Evolutionary conservation across 2,113 vertebrate genomes (phyloP).

Genomic region (Arothron firmamentum): DNA sequence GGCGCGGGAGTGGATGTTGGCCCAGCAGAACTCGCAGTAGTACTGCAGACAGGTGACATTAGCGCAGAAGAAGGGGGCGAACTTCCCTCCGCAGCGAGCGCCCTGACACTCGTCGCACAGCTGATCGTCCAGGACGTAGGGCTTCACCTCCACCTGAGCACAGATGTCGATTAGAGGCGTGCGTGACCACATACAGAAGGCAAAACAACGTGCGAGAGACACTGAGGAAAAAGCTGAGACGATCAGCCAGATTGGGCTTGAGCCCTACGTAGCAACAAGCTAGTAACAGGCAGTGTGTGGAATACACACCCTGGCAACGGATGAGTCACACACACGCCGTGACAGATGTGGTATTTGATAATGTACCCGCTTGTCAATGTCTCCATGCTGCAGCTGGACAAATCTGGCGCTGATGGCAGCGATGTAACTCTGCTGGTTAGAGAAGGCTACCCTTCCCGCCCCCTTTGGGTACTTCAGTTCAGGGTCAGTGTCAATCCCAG

Average conservation of each 20-base stretch:
- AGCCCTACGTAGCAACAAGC: slow-evolving; percentile 22
- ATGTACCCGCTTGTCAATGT: slow-evolving; percentile 95
- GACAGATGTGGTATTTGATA: neutral
- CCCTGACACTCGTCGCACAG: slow-evolving; percentile 98
- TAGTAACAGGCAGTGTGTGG: neutral
- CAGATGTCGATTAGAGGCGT: neutral
- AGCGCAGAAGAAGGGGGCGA: slow-evolving; percentile 97
- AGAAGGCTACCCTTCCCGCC: slow-evolving; percentile 95
- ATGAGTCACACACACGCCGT: neutral
- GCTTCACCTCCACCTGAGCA: slow-evolving; percentile 94
- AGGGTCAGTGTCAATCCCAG: slow-evolving; percentile 95
- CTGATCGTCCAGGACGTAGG: slow-evolving; percentile 96
- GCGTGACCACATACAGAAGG: neutral
- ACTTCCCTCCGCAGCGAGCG: slow-evolving; percentile 92
- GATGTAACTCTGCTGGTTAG: slow-evolving; percentile 98
- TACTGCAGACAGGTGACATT: slow-evolving; percentile 99
- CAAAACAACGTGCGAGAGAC: neutral
- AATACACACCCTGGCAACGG: slow-evolving; percentile 1
- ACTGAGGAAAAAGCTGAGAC: slow-evolving; percentile 12
- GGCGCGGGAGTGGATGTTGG: slow-evolving; percentile 96
- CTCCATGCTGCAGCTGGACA: slow-evolving; percentile 97
- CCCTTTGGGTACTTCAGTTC: slow-evolving; percentile 98
- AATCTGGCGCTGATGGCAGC: slow-evolving; percentile 98
- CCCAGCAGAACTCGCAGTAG: slow-evolving; percentile 99
- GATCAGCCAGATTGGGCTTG: slow-evolving; percentile 28